Base-by-base conservation (phyloP, 2,888 invertebrate genomes). In the Campoplex capitator region DNA sequence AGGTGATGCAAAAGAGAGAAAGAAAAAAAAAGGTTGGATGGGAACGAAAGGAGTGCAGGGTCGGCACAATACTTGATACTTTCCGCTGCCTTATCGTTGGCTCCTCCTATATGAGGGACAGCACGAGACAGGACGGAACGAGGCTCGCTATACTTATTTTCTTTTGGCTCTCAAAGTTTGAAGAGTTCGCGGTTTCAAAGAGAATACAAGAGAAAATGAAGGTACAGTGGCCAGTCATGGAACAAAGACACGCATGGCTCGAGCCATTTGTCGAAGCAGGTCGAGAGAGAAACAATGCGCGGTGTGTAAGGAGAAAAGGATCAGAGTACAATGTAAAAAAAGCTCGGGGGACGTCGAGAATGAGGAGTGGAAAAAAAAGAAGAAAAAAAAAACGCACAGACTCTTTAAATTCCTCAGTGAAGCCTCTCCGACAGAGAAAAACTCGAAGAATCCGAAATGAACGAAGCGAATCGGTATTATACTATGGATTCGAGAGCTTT, bases 141-240 rank as follows among this genome's bases (percentile, higher is more conserved):
- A 35, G 35, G 54, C 16, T n/a, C n/a, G n/a, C n/a, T 77, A 35
- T 42, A 65, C 51, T 42, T 48, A 35, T 74, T 58, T 76, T 73
- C 23, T 11, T 35, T 35, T 9, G 38, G 62, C 45, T 45, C 11
- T 9, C 45, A 86, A 51, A 62, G 54, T 75, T 23, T 32, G 56
- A 78, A 67, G 48, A 87, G 76, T 65, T 77, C 78, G 86, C 83
- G 83, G 80, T 86, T 82, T 84, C 86, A 89, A 88, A 86, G 88
- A 88, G 84, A 89, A 88, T 87, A 80, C 54, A 67, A 71, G 23
- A 71, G 58, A 84, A 70, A 65, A 74, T 67, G 48, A 71, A 62
- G 35, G 58, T 71, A 80, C 58, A 51, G 51, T 68, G 28, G 42
- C 38, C 80, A 71, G 70, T 75, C 58, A 71, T 76, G 54, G 80